Evolutionary conservation across 2,797 vertebrate species (phyloP), one percentile per base, ranked within the genome.

Genomic region (Helostoma temminkii): DNA sequence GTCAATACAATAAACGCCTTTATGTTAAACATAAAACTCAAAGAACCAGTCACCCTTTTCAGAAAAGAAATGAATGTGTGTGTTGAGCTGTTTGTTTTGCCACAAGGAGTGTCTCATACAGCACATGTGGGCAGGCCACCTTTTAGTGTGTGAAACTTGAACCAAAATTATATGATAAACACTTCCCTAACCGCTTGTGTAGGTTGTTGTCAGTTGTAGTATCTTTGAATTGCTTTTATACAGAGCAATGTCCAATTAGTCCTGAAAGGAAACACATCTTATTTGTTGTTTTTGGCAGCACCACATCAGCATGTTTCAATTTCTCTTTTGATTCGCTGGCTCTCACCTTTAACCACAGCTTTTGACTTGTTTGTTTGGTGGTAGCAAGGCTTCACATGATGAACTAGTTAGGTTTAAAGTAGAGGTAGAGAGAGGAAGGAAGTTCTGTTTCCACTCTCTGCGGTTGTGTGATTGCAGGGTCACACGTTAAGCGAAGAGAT

Each of bases 401-500:
- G n/a, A 75, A 53, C 69, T 64, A n/a, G 58, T 85, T 87, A 30
- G 64, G 50, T 55, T 82, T 42, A 12, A 3, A 12, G 36, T 12
- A 26, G 57, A 21, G 26, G 50, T 60, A 53, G 65, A 82, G 69
- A 16, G 66, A 84, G 85, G 86, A 88, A 91, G 87, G 89, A 91
- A 89, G 41, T 65, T 47, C 62, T 52, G 75, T 77, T 88, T 92
- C 90, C 86, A 67, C 74, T 82, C 65, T 34, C 25, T 22, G 56
- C 19, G 39, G 60, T 68, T 73, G 59, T 82, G 76, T 70, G 52
- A 73, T 72, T 60, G 36, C 28, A 49, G 69, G 52, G 74, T 78
- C 54, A 66, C 65, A 76, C 54, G 43, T 74, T 16, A 7, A 45
- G 18, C 3, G 0, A 9, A 34, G 48, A 42, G 43, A 78, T 45